Conservation (phyloP, 2,888 invertebrate species). For the Drosophila melanosoma region DNA sequence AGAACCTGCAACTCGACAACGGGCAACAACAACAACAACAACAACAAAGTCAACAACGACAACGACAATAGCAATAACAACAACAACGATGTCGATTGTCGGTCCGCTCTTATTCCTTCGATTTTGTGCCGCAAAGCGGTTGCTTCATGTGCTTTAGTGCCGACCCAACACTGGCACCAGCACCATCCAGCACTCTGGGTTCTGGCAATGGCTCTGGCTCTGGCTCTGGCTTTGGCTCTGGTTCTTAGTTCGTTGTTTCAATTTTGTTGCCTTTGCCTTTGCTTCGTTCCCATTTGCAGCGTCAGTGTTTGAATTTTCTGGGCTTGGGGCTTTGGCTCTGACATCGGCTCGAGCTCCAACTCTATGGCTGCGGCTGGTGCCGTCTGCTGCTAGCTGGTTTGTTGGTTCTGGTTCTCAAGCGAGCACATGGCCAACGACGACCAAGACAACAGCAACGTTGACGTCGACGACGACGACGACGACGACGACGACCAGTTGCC, state of each 20-base stretch:
- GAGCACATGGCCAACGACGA: constrained; percentile 62
- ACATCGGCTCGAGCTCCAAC: constrained; percentile 17
- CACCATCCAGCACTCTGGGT: constrained; percentile 28
- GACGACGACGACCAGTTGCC: constrained; percentile 69
- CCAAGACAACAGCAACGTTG: constrained; percentile 43
- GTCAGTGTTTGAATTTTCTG: constrained; percentile 39
- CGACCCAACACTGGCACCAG: constrained; percentile 45
- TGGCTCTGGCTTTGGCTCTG: constrained; percentile 25
- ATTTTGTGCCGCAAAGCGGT: constrained; percentile 41
- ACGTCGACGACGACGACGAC: constrained; percentile 11
- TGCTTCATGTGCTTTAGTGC: constrained; percentile 46
- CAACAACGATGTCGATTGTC: constrained; percentile 40
- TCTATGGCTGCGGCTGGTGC: constrained; percentile 38
- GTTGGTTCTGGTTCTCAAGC: constrained; percentile 64
- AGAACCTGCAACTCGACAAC: constrained; percentile 54
- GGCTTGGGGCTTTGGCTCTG: constrained; percentile 48
- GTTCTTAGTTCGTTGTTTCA: constrained; percentile 37
- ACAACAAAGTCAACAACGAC: constrained; percentile 22
- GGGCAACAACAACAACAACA: constrained; percentile 17
- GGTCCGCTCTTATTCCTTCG: constrained; percentile 61
- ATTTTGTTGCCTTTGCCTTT: constrained; percentile 53
- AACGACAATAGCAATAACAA: constrained; percentile 10
- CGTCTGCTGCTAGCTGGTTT: constrained; percentile 58
- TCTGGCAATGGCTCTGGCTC: constrained; percentile 24
- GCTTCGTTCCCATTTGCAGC: constrained; percentile 70